Evolutionary conservation across 30 jellyfish, hydroid and myxozoan species (phyloP).

Genomic region (Chironex yamaguchii): DNA sequence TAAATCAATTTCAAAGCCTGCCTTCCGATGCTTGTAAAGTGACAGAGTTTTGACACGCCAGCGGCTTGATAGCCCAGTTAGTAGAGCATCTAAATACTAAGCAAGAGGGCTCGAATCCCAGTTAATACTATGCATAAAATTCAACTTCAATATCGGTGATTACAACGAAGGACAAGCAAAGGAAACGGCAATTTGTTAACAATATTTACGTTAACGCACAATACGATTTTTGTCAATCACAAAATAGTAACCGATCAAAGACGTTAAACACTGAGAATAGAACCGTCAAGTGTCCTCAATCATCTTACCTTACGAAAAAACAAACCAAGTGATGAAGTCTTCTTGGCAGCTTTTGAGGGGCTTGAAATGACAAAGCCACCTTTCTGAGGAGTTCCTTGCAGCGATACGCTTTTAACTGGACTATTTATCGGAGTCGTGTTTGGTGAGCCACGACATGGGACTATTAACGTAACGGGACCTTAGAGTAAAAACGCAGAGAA

Average conservation of each 20-base stretch:
- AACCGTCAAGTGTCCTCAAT: no score
- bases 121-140: neutral
- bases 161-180: no score
- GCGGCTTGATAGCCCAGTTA: neutral
- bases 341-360: conserved; percentile 74
- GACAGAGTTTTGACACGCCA: no score
- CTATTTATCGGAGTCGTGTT: conserved; percentile 52
- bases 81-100: neutral
- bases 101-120: neutral
- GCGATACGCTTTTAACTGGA: conserved; percentile 53
- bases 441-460: conserved; percentile 17
- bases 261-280: no score
- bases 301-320: conserved; percentile 91
- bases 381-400: conserved; percentile 38
- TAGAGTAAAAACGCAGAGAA: no score
- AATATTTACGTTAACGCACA: no score
- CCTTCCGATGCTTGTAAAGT: no score
- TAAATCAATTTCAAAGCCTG: no score
- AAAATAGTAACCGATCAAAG: no score
- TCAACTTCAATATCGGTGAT: no score
- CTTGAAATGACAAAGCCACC: conserved; percentile 39
- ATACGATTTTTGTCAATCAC: no score
- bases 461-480: neutral
- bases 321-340: conserved; percentile 89
- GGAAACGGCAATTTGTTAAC: no score